Conservation (phyloP, 2,797 vertebrate genomes). For the Monodelphis domestica region DNA sequence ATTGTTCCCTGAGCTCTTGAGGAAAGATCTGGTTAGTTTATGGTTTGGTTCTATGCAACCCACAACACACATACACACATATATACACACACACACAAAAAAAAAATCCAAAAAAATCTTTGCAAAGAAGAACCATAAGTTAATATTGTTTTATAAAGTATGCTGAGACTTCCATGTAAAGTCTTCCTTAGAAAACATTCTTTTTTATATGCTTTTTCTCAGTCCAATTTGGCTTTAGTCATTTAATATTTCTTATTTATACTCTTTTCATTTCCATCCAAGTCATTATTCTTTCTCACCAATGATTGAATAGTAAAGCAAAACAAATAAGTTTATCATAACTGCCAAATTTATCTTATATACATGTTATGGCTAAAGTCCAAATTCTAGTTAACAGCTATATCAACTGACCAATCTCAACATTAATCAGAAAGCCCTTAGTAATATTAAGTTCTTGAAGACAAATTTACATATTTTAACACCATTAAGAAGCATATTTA, state of each 20-base stretch:
- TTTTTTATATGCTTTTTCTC: conserved; percentile 39
- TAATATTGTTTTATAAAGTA: conserved; percentile 11
- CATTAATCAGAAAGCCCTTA: conserved; percentile 31
- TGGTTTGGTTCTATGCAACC: not conserved
- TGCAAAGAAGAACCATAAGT: conserved; percentile 52
- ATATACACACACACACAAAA: too few species aligned
- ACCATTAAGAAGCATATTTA: conserved; percentile 38
- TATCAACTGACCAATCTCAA: conserved; percentile 24
- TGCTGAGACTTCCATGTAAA: conserved; percentile 50
- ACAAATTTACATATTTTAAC: conserved; percentile 39
- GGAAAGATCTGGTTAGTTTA: not conserved
- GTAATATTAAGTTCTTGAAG: conserved; percentile 26
- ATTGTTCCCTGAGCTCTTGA: conserved; percentile 39
- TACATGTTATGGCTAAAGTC: conserved; percentile 50
- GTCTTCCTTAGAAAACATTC: conserved; percentile 15
- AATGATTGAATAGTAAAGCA: conserved; percentile 48
- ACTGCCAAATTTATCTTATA: conserved; percentile 53
- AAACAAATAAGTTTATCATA: conserved; percentile 46
- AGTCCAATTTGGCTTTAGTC: not conserved
- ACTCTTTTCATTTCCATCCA: conserved; percentile 25
- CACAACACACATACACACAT: conserved; percentile 48
- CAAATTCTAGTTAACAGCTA: conserved; percentile 50
- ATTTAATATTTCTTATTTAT: not conserved
- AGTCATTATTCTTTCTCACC: conserved; percentile 41
- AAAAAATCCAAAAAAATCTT: conserved; percentile 3